Base-by-base conservation (phyloP, 64 coral and sea anemone species). In the Montipora sp. region DNA sequence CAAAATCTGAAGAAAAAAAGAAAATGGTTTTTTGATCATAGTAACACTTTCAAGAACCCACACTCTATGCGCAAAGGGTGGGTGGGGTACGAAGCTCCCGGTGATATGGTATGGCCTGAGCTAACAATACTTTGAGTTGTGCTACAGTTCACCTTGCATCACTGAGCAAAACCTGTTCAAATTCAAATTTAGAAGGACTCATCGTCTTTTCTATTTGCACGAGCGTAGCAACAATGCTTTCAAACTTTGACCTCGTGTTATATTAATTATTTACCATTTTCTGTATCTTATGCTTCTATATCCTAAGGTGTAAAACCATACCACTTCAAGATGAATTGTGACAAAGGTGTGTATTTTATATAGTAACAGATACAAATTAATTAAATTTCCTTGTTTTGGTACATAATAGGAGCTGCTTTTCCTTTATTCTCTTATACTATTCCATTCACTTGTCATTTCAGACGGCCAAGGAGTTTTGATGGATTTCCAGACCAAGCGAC, bases 401-500 rank as follows among this genome's bases (percentile, higher is more conserved):
- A 36, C 36, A 36, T 36, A 36, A 36, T 36, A 36, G 36, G 36
- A 36, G 36, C 2, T 36, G 36, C 36, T 36, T 36, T 57, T 12
- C 60, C 13, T 14, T 14, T 15, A 19, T 63, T 63, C 3, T 4
- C 60, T 19, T 16, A 57, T 75, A 48, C 24, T 53, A 7, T 48
- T 79, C 24, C 45, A 66, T 65, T 49, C 4, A 5, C 47, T 67
- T 84, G 45, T 70, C 3, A 48, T 80, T 51, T 24, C 50, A 96
- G 95, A 93, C 75, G 95, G 95, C 6, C 83, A 73, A n/a, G 95
- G 95, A 7, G 70, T 93, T 2, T 67, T 92, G 51, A 96, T 96
- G 95, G 87, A 96, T 24, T 96, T 96, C 75, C 83, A 88, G 55
- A 96, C 95, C 8, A 96, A 96, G 75, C 50, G 79, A 66, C 95